Conservation (phyloP, 2,113 vertebrate genomes). For the Quiscalus mexicanus region DNA sequence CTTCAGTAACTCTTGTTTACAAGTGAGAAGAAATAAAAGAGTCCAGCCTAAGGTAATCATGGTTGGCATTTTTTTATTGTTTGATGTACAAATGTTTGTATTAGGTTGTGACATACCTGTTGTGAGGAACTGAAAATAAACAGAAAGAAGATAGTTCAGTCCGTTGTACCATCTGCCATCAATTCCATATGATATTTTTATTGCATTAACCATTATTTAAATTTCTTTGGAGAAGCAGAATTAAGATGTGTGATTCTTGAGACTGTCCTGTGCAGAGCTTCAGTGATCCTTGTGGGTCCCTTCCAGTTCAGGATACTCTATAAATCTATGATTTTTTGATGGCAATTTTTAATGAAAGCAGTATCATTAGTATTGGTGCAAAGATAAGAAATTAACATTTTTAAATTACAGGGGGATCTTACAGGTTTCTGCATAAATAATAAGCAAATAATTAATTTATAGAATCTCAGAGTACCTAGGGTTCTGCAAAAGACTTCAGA, state of each 20-base stretch:
- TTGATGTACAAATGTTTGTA: neutral
- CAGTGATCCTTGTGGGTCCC: neutral
- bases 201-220: neutral
- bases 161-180: neutral
- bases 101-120: neutral
- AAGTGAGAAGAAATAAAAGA: slow-evolving; percentile 37
- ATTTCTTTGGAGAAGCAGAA: neutral
- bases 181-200: neutral
- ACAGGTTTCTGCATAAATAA: neutral
- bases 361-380: neutral
- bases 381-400: neutral
- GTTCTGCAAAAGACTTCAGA: neutral
- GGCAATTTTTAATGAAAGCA: neutral
- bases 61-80: neutral
- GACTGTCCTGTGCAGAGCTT: neutral
- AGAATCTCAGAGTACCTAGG: neutral
- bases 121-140: neutral
- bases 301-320: neutral
- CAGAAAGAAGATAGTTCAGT: neutral
- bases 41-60: slow-evolving; percentile 47
- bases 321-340: neutral
- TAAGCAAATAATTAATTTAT: neutral
- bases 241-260: neutral
- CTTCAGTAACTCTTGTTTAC: slow-evolving; percentile 35
- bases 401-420: neutral